Conservation (phyloP, 2,888 invertebrate species). For the Pherbina coryleti region DNA sequence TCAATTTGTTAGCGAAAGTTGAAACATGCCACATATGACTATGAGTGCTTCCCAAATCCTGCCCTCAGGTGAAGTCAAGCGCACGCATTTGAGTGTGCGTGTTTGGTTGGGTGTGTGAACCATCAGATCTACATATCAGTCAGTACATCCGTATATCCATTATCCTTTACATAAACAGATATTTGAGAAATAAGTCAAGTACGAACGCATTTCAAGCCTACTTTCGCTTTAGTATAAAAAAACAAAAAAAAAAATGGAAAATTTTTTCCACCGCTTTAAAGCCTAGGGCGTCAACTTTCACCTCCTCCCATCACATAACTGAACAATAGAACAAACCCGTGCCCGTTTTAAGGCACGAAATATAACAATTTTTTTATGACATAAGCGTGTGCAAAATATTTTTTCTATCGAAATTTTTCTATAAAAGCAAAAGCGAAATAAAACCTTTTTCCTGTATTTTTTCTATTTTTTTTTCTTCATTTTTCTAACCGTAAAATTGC, state of each 20-base stretch:
- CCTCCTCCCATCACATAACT: not conserved
- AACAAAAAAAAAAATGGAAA: not conserved
- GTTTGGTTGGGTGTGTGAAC: too few relatives aligned
- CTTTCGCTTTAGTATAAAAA: not conserved
- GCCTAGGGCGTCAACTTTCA: conserved; percentile 23
- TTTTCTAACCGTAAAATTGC: conserved; percentile 14
- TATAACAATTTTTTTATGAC: conserved; percentile 41
- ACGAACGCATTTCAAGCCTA: not conserved
- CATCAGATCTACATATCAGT: too few relatives aligned
- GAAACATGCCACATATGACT: too few relatives aligned
- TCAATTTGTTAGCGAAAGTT: too few relatives aligned
- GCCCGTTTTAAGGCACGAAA: conserved; percentile 35
- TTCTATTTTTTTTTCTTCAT: not conserved
- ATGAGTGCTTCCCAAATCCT: too few relatives aligned
- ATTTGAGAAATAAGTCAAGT: not conserved
- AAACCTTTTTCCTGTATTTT: not conserved
- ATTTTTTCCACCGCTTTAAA: not conserved
- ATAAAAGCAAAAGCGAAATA: not conserved
- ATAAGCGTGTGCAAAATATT: conserved; percentile 43
- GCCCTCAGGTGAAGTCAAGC: too few relatives aligned
- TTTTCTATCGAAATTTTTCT: not conserved
- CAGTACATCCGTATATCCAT: not conserved
- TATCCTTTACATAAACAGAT: not conserved
- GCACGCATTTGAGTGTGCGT: too few relatives aligned
- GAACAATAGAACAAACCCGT: not conserved